A percentile compares a stretch with the other conserved stretches of the same genome.
Evolutionary conservation across 2,888 invertebrate genomes (phyloP).

Genomic region (Anodontia alba): DNA sequence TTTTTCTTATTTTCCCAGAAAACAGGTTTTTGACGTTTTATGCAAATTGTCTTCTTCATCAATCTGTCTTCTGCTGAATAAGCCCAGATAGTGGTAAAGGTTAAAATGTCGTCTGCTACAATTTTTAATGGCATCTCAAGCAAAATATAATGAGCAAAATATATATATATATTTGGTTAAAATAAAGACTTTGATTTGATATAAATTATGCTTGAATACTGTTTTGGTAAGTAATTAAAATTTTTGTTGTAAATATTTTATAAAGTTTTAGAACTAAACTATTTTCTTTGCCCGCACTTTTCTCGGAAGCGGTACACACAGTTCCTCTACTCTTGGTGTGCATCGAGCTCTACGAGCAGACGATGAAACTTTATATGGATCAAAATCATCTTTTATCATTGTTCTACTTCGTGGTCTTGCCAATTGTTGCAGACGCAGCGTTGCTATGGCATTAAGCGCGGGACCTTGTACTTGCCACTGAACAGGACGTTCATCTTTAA

Average conservation of each 20-base stretch:
- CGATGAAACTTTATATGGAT: conserved; percentile 78
- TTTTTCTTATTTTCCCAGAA: too few species aligned
- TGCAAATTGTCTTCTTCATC: too few species aligned
- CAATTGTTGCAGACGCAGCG: conserved; percentile 78
- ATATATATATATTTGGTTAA: not conserved
- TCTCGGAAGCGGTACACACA: conserved; percentile 76
- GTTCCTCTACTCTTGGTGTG: conserved; percentile 77
- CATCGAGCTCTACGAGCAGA: conserved; percentile 73
- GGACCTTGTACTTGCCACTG: conserved; percentile 75
- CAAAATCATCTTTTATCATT: conserved; percentile 81
- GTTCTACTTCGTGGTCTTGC: conserved; percentile 79
- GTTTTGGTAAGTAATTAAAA: not conserved
- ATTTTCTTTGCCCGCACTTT: conserved; percentile 74
- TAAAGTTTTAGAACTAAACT: conserved; percentile 24
- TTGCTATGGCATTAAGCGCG: conserved; percentile 77
- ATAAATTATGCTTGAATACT: not conserved
- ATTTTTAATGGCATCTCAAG: too few species aligned
- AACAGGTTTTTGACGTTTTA: too few species aligned
- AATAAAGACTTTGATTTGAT: not conserved
- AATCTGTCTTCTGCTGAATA: too few species aligned
- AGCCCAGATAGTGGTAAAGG: too few species aligned
- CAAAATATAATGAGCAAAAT: too few species aligned
- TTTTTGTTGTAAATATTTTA: too few species aligned
- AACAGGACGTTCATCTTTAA: conserved; percentile 70
- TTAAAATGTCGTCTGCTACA: too few species aligned